Evolutionary conservation across 35 echinoderm and acorn worm species (phyloP).

Genomic region (Patiria miniata): DNA sequence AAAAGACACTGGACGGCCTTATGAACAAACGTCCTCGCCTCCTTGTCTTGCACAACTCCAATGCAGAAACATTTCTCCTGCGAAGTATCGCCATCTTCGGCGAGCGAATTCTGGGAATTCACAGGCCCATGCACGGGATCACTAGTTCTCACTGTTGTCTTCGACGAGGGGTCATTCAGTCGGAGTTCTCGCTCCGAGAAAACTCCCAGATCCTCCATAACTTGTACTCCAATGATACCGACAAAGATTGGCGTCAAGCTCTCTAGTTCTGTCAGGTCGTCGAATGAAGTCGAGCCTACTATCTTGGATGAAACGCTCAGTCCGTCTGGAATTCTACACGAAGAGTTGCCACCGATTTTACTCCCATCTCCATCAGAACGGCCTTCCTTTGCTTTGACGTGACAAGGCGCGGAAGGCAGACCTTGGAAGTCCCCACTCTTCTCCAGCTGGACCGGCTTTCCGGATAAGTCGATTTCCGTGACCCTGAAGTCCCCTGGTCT

Average conservation of each 20-base stretch:
- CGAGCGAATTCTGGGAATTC: too few relatives aligned
- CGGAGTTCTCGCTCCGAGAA: too few relatives aligned
- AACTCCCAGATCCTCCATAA: too few relatives aligned
- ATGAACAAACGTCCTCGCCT: constrained; percentile 55
- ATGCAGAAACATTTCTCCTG: constrained; percentile 13
- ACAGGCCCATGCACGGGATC: too few relatives aligned
- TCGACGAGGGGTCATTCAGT: too few relatives aligned
- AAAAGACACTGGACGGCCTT: constrained; percentile 46
- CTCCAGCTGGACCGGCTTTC: background rate
- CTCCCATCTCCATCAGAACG: background rate
- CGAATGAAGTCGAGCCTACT: background rate
- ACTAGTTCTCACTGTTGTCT: too few relatives aligned
- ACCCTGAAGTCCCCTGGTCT: constrained; percentile 62
- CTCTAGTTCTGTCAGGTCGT: background rate
- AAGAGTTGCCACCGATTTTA: background rate
- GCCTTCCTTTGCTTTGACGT: background rate
- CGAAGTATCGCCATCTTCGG: background rate
- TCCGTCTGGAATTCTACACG: background rate
- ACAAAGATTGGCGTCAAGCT: too few relatives aligned
- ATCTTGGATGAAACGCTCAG: background rate
- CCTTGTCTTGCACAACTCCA: constrained; percentile 57
- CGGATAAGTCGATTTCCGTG: constrained; percentile 50
- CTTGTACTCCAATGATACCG: too few relatives aligned
- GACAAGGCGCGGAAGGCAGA: background rate
- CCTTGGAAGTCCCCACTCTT: background rate